phyloP scores from a whole-genome alignment of 2,888 invertebrate species.

The Caenorhabditis sinica region DNA sequence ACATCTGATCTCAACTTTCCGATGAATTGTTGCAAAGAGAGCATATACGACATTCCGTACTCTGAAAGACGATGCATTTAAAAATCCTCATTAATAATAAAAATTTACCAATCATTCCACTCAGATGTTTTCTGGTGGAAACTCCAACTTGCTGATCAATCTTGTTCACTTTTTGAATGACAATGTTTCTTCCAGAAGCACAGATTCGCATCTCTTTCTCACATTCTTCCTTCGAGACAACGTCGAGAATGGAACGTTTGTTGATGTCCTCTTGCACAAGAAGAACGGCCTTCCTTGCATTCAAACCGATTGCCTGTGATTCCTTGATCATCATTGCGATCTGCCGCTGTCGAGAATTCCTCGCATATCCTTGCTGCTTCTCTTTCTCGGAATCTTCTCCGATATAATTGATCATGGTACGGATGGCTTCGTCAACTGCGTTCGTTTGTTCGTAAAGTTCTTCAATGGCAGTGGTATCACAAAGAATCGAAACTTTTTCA shows the following conservation, averaged over 20 bases:
- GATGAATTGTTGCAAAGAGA: conserved; percentile 57
- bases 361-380: conserved; percentile 74
- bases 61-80: conserved; percentile 53
- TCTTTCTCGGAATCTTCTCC: conserved; percentile 78
- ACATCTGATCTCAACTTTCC: conserved; percentile 26
- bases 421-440: conserved; percentile 63
- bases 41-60: conserved; percentile 70
- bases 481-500: conserved; percentile 40
- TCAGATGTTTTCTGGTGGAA: conserved; percentile 71
- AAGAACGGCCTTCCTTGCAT: conserved; percentile 67
- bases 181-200: conserved; percentile 68
- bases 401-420: conserved; percentile 71
- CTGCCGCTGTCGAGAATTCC: conserved; percentile 71
- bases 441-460: conserved; percentile 70
- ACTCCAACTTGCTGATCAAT: conserved; percentile 71
- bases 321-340: conserved; percentile 75
- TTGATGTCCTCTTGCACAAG: conserved; percentile 63
- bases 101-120: conserved; percentile 70
- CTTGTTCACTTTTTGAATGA: conserved; percentile 63
- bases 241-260: conserved; percentile 55
- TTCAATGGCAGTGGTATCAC: conserved; percentile 44
- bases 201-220: conserved; percentile 56
- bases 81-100: background rate
- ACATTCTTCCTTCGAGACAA: conserved; percentile 47
- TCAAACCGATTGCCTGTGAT: conserved; percentile 70